phyloP scores from a whole-genome alignment of 2,113 vertebrate genomes.

The Nothobranchius furzeri region DNA sequence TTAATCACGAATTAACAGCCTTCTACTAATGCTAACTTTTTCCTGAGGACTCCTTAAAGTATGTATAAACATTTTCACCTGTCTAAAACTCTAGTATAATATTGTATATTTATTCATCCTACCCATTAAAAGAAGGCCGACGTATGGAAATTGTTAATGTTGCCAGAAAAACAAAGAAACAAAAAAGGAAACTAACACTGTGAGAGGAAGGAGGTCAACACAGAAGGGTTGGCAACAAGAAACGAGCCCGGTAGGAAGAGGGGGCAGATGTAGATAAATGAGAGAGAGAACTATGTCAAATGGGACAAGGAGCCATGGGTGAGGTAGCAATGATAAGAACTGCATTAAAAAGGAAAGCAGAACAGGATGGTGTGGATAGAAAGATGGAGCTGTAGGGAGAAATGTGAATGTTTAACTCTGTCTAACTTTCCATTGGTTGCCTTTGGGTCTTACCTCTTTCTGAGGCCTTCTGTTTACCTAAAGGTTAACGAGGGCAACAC shows the following conservation, averaged over 20 bases:
- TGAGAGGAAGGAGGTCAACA: not conserved
- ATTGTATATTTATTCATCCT: not conserved
- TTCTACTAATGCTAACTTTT: too few relatives aligned
- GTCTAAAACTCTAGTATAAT: not conserved
- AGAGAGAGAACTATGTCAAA: slow-evolving; percentile 32
- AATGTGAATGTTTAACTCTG: slow-evolving; percentile 64
- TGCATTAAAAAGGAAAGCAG: not conserved
- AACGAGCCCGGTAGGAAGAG: not conserved
- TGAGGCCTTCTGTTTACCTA: slow-evolving; percentile 32
- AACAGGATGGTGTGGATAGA: slow-evolving; percentile 4
- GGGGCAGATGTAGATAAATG: slow-evolving; percentile 6
- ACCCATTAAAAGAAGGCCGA: not conserved
- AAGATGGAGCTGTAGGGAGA: slow-evolving; percentile 26
- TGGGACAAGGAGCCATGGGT: slow-evolving; percentile 18
- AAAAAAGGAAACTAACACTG: slow-evolving; percentile 1
- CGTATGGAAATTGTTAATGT: not conserved
- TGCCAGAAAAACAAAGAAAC: not conserved
- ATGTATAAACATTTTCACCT: not conserved
- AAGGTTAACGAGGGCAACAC: slow-evolving; percentile 37
- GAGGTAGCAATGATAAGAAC: slow-evolving; percentile 12
- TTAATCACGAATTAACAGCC: too few relatives aligned
- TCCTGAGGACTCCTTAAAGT: too few relatives aligned
- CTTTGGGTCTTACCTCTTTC: slow-evolving; percentile 19
- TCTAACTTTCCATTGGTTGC: slow-evolving; percentile 57
- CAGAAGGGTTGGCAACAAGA: slow-evolving; percentile 17